Evolutionary conservation across 1,140 invertebrate genomes (phyloP).

Genomic region (Anagrus nilaparvatae): DNA sequence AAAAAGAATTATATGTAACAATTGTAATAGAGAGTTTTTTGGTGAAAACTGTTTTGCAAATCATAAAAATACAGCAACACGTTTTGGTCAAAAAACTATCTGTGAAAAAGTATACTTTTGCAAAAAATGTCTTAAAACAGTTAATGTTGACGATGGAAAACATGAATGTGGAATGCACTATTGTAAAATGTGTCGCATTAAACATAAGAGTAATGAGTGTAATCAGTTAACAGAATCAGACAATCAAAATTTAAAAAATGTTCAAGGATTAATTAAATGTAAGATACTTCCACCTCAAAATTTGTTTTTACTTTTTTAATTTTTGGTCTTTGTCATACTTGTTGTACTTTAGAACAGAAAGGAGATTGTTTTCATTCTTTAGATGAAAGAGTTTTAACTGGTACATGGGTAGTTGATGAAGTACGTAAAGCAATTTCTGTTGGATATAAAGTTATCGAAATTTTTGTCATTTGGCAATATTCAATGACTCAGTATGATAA

Average conservation of each 20-base stretch:
- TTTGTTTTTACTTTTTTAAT: slow-evolving; percentile 27
- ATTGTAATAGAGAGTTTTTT: no score
- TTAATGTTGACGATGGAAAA: no score
- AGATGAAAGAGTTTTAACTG: slow-evolving; percentile 25
- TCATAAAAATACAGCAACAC: slow-evolving; percentile 26
- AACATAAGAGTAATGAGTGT: slow-evolving; percentile 17
- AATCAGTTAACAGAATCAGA: not conserved
- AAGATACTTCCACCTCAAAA: slow-evolving; percentile 25
- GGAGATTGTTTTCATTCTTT: slow-evolving; percentile 5
- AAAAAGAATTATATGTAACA: no score
- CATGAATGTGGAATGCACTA: no score
- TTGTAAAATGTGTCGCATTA: slow-evolving; percentile 30
- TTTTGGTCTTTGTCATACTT: slow-evolving; percentile 26
- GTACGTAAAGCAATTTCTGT: slow-evolving; percentile 27
- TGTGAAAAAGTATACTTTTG: no score
- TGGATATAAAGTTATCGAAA: slow-evolving; percentile 30
- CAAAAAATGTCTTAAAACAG: no score
- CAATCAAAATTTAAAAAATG: slow-evolving; percentile 6
- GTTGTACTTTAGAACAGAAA: slow-evolving; percentile 8
- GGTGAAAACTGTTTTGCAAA: slow-evolving; percentile 20
- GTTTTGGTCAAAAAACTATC: slow-evolving; percentile 28
- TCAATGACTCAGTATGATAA: slow-evolving; percentile 14
- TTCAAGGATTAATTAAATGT: slow-evolving; percentile 24
- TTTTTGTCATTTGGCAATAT: slow-evolving; percentile 34
- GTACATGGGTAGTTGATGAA: slow-evolving; percentile 34